These are phyloP conservation scores for Chanos chanos DNA, from an alignment of 2,797 vertebrate species.

Conservation along the genomic window DNA sequence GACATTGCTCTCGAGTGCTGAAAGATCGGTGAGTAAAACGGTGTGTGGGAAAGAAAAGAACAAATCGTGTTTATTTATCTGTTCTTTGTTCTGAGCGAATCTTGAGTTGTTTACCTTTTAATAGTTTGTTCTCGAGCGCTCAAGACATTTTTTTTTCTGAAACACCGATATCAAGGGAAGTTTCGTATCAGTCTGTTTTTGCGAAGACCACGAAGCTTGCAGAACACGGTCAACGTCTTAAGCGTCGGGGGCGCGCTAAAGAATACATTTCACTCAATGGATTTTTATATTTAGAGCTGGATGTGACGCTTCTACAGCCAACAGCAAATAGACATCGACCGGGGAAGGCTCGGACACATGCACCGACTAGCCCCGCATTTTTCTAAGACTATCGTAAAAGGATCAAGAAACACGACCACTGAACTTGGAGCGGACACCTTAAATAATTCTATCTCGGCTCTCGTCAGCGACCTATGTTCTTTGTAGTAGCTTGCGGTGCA, in stretches of 20 bases:
- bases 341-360: conserved; percentile 36
- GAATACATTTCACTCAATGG: conserved; percentile 61
- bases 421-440: conserved; percentile 44
- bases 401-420: not conserved
- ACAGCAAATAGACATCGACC: conserved; percentile 31
- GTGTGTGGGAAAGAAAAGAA: not conserved
- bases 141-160: conserved; percentile 3
- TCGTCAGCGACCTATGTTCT: conserved; percentile 8
- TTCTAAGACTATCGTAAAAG: conserved; percentile 26
- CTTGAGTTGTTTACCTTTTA: conserved; percentile 24
- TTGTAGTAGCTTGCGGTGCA: conserved; percentile 28
- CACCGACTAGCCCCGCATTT: conserved; percentile 50
- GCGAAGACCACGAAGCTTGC: not conserved
- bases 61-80: not conserved
- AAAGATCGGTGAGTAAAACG: not conserved
- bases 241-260: conserved; percentile 53
- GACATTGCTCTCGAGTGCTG: not conserved
- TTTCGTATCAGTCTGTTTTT: conserved; percentile 13
- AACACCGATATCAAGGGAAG: conserved; percentile 3
- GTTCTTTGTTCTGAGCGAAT: not conserved
- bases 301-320: conserved; percentile 42
- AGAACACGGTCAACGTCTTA: conserved; percentile 40
- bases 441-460: conserved; percentile 28
- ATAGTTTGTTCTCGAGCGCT: conserved; percentile 27
- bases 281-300: conserved; percentile 60